Percentiles rank a stretch among this genome's conserved stretches.
Evolutionary conservation across 2,888 invertebrate species (phyloP).

Genomic region (Ecdyonurus torrentis): DNA sequence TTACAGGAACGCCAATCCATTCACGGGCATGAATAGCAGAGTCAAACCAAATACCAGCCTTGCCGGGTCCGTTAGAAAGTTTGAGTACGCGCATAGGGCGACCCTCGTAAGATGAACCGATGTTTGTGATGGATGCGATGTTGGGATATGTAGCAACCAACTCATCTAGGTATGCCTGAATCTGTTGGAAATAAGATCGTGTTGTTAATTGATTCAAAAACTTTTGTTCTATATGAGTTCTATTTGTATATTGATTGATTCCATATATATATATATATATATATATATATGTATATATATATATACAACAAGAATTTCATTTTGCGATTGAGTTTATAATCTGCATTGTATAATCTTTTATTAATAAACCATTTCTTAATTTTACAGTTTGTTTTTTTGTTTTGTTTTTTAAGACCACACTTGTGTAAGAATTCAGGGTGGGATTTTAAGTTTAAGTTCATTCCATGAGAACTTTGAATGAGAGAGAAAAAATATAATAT

Average conservation of each 20-base stretch:
- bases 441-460: no score
- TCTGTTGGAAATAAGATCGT: conserved; percentile 18
- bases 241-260: no score
- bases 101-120: conserved; percentile 57
- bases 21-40: background rate
- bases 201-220: background rate
- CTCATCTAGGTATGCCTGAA: conserved; percentile 48
- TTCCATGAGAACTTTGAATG: no score
- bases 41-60: background rate
- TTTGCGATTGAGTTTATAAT: no score
- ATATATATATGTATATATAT: no score
- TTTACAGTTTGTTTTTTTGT: no score
- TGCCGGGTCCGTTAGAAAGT: conserved; percentile 30
- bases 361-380: background rate
- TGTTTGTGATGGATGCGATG: conserved; percentile 45
- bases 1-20: background rate
- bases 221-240: background rate
- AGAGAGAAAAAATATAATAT: no score
- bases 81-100: conserved; percentile 51
- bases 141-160: conserved; percentile 45
- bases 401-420: no score
- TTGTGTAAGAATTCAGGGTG: no score
- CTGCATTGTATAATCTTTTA: no score
- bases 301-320: no score
- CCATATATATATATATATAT: no score